A percentile compares a stretch with the other conserved stretches of the same genome.
These are phyloP conservation scores for Mesodorylaimus sp. DNA, from an alignment of 2,888 invertebrate species.

Conservation along the genomic window DNA sequence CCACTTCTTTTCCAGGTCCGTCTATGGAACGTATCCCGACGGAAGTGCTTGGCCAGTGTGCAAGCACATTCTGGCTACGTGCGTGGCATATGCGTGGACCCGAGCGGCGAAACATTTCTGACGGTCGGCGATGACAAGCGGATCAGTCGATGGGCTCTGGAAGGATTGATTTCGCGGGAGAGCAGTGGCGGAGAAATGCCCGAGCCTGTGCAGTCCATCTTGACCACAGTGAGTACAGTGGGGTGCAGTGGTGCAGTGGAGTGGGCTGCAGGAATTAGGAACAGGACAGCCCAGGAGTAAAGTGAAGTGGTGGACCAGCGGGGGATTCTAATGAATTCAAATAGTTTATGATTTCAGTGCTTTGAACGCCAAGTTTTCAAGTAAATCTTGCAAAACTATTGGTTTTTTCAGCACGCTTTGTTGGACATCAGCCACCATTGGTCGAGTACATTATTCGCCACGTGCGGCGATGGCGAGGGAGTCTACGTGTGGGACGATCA, in stretches of 20 bases:
- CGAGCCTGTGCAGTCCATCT: neutral
- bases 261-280: too few species aligned
- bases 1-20: slow-evolving; percentile 23
- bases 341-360: too few species aligned
- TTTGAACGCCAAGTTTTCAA: too few species aligned
- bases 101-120: slow-evolving; percentile 37
- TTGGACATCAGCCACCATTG: slow-evolving; percentile 65
- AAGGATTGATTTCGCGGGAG: neutral
- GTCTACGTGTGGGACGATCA: slow-evolving; percentile 83
- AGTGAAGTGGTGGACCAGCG: too few species aligned
- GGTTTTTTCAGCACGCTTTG: slow-evolving; percentile 43
- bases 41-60: slow-evolving; percentile 51
- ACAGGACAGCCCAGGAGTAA: too few species aligned
- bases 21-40: slow-evolving; percentile 66
- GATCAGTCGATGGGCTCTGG: slow-evolving; percentile 66
- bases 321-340: too few species aligned
- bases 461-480: slow-evolving; percentile 79
- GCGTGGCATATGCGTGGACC: slow-evolving; percentile 41
- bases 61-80: slow-evolving; percentile 82
- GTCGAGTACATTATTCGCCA: slow-evolving; percentile 58
- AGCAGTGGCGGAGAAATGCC: neutral
- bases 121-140: slow-evolving; percentile 72
- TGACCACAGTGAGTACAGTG: neutral
- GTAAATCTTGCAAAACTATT: slow-evolving; percentile 1
- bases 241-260: too few species aligned